Percentiles rank a stretch among this genome's conserved stretches.
Evolutionary conservation across 2,888 invertebrate species (phyloP).

Genomic region (Elmis aenea): DNA sequence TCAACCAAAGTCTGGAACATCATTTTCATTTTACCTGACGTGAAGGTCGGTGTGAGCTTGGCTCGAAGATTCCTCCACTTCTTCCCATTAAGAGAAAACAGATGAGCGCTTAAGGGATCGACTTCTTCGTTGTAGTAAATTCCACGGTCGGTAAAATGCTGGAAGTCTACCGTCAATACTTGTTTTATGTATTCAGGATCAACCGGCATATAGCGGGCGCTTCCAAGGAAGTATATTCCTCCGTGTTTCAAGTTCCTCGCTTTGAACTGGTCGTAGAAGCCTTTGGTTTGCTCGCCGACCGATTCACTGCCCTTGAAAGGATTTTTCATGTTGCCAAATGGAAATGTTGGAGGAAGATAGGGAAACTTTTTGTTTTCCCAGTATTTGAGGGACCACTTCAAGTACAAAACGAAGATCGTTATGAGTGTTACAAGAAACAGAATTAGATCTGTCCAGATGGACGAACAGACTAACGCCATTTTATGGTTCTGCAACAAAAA

Average conservation of each 20-base stretch:
- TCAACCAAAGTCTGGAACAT: slow-evolving; percentile 56
- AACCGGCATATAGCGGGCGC: slow-evolving; percentile 20
- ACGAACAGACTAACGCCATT: too few species aligned
- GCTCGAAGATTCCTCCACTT: slow-evolving; percentile 57
- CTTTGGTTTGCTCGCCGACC: slow-evolving; percentile 1
- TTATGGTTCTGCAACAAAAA: too few species aligned
- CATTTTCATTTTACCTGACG: too few species aligned
- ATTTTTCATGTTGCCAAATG: slow-evolving; percentile 29
- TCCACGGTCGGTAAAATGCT: slow-evolving; percentile 57
- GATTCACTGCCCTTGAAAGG: slow-evolving; percentile 5
- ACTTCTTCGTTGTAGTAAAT: slow-evolving; percentile 51
- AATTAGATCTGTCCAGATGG: too few species aligned
- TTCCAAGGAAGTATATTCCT: slow-evolving; percentile 21
- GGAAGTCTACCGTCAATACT: slow-evolving; percentile 55
- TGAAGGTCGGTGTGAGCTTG: slow-evolving; percentile 59
- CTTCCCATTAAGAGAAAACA: slow-evolving; percentile 52
- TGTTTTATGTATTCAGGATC: slow-evolving; percentile 34
- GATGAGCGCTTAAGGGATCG: slow-evolving; percentile 54
- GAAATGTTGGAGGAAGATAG: slow-evolving; percentile 25
- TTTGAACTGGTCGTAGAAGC: slow-evolving; percentile 21
- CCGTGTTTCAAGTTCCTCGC: slow-evolving; percentile 20
- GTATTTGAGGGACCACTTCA: slow-evolving; percentile 20
- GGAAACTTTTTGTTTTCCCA: slow-evolving; percentile 21
- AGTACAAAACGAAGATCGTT: too few species aligned
- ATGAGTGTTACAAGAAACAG: too few species aligned